phyloP scores from a whole-genome alignment of 2,888 invertebrate genomes.

The Dioctria rufipes region DNA sequence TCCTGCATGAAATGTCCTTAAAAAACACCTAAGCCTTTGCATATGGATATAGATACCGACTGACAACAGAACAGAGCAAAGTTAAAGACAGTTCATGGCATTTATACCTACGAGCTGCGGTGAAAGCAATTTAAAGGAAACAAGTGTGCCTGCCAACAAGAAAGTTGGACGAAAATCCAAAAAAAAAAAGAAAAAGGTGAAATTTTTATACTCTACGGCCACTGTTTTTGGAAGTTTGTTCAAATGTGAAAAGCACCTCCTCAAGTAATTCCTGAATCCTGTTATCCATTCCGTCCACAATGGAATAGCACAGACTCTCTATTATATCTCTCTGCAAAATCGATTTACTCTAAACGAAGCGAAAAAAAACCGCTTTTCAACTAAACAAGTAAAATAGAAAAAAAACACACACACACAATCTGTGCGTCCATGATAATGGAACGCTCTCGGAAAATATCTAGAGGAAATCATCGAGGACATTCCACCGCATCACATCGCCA shows the following conservation, averaged over 20 bases:
- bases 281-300: no score
- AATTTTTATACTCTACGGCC: neutral
- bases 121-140: neutral
- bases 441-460: conserved; percentile 25
- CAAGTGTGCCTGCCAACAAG: neutral
- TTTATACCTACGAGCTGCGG: neutral
- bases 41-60: no score
- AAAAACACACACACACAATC: neutral
- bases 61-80: no score
- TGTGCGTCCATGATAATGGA: neutral
- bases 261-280: no score
- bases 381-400: no score
- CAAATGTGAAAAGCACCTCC: neutral
- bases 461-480: conserved; percentile 36
- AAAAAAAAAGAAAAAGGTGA: neutral
- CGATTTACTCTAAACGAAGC: neutral
- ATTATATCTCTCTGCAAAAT: no score
- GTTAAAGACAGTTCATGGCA: no score
- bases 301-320: no score
- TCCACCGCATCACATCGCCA: conserved; percentile 41
- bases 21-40: no score
- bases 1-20: no score
- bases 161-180: neutral
- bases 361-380: neutral
- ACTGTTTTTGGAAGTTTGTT: neutral